These are phyloP conservation scores for Pheucticus melanocephalus DNA, from an alignment of 2,113 vertebrate species.

Conservation along the genomic window DNA sequence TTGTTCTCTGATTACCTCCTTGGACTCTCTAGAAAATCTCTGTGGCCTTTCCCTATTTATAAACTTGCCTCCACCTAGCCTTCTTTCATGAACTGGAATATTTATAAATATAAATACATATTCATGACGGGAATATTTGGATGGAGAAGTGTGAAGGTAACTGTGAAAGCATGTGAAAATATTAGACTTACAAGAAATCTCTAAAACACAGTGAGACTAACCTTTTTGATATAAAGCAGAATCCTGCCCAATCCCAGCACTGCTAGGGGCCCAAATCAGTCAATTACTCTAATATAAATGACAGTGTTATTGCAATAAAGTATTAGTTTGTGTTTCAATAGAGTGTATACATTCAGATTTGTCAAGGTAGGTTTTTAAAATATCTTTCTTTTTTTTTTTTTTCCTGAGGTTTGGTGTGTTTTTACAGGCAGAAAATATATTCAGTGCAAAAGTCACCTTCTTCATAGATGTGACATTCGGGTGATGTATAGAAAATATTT, in stretches of 20 bases:
- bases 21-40: neutral
- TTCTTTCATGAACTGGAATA: neutral
- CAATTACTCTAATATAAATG: neutral
- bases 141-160: neutral
- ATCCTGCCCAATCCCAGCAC: neutral
- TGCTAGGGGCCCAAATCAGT: neutral
- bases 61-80: neutral
- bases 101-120: neutral
- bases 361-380: neutral
- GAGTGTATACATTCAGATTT: neutral
- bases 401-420: neutral
- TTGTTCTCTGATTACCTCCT: neutral
- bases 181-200: neutral
- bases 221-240: neutral
- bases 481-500: neutral
- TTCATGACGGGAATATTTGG: neutral
- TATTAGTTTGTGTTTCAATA: neutral
- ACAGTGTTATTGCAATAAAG: neutral
- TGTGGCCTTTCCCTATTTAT: neutral
- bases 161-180: neutral
- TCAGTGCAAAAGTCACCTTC: neutral
- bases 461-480: neutral
- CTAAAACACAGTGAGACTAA: neutral
- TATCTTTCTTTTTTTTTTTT: neutral
- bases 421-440: neutral